These are phyloP conservation scores for Drosophila carrolli DNA, from an alignment of 1,140 invertebrate genomes.

Conservation along the genomic window DNA sequence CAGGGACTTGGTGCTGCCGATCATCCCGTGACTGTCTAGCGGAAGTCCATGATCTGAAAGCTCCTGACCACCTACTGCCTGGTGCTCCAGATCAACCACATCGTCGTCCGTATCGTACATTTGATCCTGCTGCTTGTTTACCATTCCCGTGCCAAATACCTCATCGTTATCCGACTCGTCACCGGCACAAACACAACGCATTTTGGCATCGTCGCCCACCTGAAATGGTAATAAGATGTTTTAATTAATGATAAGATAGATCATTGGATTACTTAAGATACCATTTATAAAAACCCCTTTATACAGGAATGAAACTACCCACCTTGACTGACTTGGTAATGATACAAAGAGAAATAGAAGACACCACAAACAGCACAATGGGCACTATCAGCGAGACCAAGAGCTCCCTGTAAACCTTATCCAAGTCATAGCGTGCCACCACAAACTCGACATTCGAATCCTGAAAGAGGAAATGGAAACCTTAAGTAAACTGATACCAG, in stretches of 20 bases:
- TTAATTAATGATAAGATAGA: not conserved
- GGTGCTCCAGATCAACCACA: conserved; percentile 63
- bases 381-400: conserved; percentile 92
- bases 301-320: not conserved
- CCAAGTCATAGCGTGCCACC: conserved; percentile 90
- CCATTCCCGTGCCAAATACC: conserved; percentile 43
- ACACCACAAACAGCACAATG: conserved; percentile 92
- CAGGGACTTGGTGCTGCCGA: conserved; percentile 80
- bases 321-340: conserved; percentile 85
- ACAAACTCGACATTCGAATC: conserved; percentile 77
- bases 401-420: conserved; percentile 91
- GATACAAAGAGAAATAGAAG: conserved; percentile 89
- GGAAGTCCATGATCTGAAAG: conserved; percentile 15
- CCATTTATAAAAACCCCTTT: not conserved
- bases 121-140: conserved; percentile 42
- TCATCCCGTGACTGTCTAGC: conserved; percentile 68
- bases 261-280: no score
- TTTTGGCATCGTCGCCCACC: conserved; percentile 93
- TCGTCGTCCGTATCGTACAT: conserved; percentile 75
- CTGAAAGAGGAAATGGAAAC: conserved; percentile 81
- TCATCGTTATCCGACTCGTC: conserved; percentile 84
- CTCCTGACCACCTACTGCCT: conserved; percentile 42
- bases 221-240: not conserved
- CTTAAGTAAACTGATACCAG: conserved; percentile 23
- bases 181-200: conserved; percentile 90